These are phyloP conservation scores for Latrodectus elegans DNA, from an alignment of 2,888 invertebrate genomes.

Conservation along the genomic window DNA sequence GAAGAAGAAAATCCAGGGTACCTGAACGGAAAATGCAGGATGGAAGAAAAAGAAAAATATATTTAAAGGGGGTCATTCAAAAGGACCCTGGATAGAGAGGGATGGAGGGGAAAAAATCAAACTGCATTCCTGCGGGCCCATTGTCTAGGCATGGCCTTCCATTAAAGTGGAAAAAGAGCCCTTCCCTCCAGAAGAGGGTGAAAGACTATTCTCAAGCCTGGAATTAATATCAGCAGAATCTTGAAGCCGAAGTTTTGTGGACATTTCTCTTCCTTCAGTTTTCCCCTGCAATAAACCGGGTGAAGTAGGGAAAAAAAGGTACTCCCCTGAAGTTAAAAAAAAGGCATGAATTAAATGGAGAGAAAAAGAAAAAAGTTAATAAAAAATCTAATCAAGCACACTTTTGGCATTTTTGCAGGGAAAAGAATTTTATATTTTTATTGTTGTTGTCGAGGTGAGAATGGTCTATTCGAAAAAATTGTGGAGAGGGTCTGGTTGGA, in stretches of 20 bases:
- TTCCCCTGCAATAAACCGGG: conserved; percentile 8
- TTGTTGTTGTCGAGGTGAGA: conserved; percentile 2
- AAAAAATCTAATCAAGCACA: conserved; percentile 51
- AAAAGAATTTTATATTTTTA: conserved; percentile 11
- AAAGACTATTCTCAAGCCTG: conserved; percentile 16
- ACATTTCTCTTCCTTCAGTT: conserved; percentile 39
- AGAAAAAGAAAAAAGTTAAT: conserved; percentile 4
- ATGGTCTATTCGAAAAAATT: conserved; percentile 38
- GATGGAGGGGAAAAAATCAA: neutral
- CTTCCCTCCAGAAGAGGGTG: conserved; percentile 27
- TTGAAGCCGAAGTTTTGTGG: conserved; percentile 41
- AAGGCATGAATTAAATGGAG: conserved; percentile 27
- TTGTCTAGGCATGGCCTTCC: conserved; percentile 62
- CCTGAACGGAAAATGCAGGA: neutral
- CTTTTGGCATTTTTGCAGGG: conserved; percentile 42
- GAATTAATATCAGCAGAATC: conserved; percentile 60
- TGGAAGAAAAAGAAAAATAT: neutral
- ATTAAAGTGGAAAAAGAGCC: conserved; percentile 51
- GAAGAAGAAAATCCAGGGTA: conserved; percentile 19
- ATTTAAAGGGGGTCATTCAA: conserved; percentile 29
- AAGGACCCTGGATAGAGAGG: neutral
- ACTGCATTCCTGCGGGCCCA: conserved; percentile 63
- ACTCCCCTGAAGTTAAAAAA: neutral
- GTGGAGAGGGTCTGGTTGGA: conserved; percentile 41
- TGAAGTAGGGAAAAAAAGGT: conserved; percentile 14